These are phyloP conservation scores for Seriola rivoliana DNA, from an alignment of 2,113 vertebrate genomes.

Conservation along the genomic window DNA sequence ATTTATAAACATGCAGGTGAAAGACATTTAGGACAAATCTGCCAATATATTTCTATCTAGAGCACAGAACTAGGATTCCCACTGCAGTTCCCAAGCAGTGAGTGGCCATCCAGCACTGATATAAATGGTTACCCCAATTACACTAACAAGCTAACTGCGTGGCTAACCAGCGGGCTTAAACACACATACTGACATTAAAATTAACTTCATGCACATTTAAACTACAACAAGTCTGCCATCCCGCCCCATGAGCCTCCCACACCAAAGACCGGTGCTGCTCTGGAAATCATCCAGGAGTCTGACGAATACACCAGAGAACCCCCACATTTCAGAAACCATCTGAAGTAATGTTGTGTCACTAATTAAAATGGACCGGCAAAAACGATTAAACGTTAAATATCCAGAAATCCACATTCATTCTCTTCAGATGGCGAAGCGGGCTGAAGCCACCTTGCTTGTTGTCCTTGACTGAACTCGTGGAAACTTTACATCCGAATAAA, in stretches of 20 bases:
- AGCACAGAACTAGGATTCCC: slow-evolving; percentile 11
- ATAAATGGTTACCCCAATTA: not conserved
- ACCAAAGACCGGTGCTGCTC: not conserved
- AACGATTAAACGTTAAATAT: not conserved
- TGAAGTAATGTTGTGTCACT: fast-evolving
- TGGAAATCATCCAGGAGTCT: fast-evolving
- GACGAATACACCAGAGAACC: slow-evolving; percentile 11
- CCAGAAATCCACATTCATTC: fast-evolving
- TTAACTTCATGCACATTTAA: not conserved
- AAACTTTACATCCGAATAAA: slow-evolving; percentile 45
- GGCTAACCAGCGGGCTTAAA: not conserved
- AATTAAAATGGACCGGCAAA: fast-evolving
- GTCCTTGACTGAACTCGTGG: slow-evolving; percentile 66
- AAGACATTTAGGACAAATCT: not conserved
- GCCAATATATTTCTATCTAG: not conserved
- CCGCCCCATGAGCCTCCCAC: too few relatives aligned
- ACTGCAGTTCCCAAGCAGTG: not conserved
- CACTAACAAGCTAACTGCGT: not conserved
- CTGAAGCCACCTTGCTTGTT: not conserved
- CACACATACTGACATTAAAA: not conserved
- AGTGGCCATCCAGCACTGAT: not conserved
- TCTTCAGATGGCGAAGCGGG: not conserved
- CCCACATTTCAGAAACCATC: fast-evolving
- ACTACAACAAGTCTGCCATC: not conserved
- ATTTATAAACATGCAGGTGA: not conserved